Evolutionary conservation across 2,797 vertebrate species (phyloP), one percentile per base, ranked within the genome.

Genomic region (Gymnothorax javanicus): DNA sequence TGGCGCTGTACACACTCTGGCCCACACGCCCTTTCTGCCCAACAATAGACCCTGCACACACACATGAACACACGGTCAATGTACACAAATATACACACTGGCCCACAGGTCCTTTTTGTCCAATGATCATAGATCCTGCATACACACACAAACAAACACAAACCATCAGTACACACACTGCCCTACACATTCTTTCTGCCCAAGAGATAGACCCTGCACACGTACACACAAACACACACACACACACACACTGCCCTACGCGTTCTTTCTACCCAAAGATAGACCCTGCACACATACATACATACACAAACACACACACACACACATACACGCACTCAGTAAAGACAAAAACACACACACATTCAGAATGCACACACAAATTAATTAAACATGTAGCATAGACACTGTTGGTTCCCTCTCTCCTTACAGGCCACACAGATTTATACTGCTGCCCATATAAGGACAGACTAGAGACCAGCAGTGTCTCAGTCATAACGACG

Each of bases 1-100:
- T 97, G 93, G 97, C 97, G 33, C 98, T 97, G 93, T 99, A 99
- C 0, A 94, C 95, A 62, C 95, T 95, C 93, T 99, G 98, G 9
- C 98, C 98, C 0, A 94, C 88, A 67, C 97, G 98, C 81, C 98
- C 98, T 91, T 97, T 98, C 87, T 97, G 90, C 67, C 98, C 98
- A 90, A 97, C 94, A 87, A 98, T 88, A 50, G 98, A 99, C 86
- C 98, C 98, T 99, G 84, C 23, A 60, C 27, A 84, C 43, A 84
- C 33, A 43, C 33, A 43, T 2, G 33, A 1, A 43, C 33, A 43
- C 33, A 43, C 62, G n/a, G 23, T n/a, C 20, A 17, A 64, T 4
- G n/a, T 23, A 64, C 62, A 64, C 20, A 7, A 4, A 64, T 23
- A 64, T 5, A 64, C 62, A 23, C 17, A 23, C 17, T 43, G 33